phyloP scores from a whole-genome alignment of 2,113 vertebrate genomes.

The Forbesichthys agassizii region DNA sequence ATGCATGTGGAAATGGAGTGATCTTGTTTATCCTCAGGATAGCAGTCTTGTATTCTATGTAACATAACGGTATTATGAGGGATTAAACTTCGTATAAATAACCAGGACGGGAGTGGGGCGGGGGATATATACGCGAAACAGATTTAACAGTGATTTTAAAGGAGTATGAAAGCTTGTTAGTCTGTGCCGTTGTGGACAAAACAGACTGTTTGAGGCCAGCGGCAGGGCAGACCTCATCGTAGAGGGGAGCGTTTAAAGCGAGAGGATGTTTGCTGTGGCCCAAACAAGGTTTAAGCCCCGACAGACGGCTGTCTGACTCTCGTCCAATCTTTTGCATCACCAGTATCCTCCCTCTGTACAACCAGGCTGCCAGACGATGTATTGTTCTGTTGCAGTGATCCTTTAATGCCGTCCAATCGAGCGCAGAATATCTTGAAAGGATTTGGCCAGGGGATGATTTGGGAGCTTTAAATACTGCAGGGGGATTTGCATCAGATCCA shows the following conservation, averaged over 20 bases:
- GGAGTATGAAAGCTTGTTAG: constrained; percentile 38
- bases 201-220: constrained; percentile 35
- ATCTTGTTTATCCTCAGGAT: constrained; percentile 53
- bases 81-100: constrained; percentile 63
- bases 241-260: constrained; percentile 20
- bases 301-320: constrained; percentile 52
- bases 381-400: constrained; percentile 77
- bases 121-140: constrained; percentile 15
- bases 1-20: constrained; percentile 44
- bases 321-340: constrained; percentile 10
- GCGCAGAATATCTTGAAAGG: constrained; percentile 80
- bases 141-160: constrained; percentile 51
- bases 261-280: constrained; percentile 18
- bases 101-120: not conserved
- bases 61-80: constrained; percentile 51
- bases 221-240: constrained; percentile 30
- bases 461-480: constrained; percentile 76
- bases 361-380: constrained; percentile 62
- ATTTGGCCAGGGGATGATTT: constrained; percentile 79
- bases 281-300: constrained; percentile 43
- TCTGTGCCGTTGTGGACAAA: constrained; percentile 37
- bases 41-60: constrained; percentile 37
- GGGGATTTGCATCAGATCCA: constrained; percentile 79
- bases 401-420: constrained; percentile 80
- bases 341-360: constrained; percentile 31